Percentiles rank a stretch among this genome's conserved stretches.
Evolutionary conservation across 2,797 vertebrate species (phyloP).

Genomic region (Streptopelia turtur): DNA sequence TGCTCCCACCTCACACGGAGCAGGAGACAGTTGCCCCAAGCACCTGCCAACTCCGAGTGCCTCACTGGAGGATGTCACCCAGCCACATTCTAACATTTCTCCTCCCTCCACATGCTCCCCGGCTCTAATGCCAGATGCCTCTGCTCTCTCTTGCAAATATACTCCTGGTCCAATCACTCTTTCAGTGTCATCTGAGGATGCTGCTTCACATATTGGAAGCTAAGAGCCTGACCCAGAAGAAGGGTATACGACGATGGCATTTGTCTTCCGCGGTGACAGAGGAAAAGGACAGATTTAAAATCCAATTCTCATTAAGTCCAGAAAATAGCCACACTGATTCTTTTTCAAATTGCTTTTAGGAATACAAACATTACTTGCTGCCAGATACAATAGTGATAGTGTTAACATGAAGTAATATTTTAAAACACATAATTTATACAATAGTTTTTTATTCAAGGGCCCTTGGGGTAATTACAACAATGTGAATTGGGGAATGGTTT

Average conservation of each 20-base stretch:
- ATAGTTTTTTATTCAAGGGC: background rate
- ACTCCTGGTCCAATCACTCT: background rate
- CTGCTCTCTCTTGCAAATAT: conserved; percentile 11
- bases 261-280: background rate
- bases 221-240: background rate
- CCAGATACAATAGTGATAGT: background rate
- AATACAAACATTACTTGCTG: background rate
- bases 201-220: background rate
- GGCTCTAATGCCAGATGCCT: conserved; percentile 8
- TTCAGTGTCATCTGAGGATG: conserved; percentile 43
- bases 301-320: background rate
- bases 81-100: conserved; percentile 44
- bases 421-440: background rate
- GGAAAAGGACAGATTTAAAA: background rate
- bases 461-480: background rate
- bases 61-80: conserved; percentile 43
- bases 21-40: conserved; percentile 61
- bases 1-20: background rate
- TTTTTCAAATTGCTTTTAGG: background rate
- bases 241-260: background rate
- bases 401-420: background rate
- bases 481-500: background rate
- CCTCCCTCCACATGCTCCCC: conserved; percentile 25
- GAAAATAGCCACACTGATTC: background rate
- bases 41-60: conserved; percentile 40